A percentile compares a stretch with the other conserved stretches of the same genome.
phyloP scores from a whole-genome alignment of 2,888 invertebrate species.

The Yponomeuta sedellus region DNA sequence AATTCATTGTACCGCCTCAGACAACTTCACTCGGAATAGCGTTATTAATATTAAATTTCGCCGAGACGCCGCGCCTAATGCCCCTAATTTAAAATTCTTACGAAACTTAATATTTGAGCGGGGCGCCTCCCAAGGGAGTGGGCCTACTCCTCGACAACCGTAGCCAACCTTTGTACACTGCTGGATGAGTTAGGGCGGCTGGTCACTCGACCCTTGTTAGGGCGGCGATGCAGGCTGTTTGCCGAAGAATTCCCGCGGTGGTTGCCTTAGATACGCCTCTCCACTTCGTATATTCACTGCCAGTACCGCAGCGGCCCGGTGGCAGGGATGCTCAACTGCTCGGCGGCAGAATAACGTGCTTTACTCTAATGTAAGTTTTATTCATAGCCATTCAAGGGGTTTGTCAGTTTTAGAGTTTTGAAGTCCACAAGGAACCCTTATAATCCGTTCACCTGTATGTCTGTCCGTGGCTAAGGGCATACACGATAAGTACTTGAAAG shows the following conservation, averaged over 20 bases:
- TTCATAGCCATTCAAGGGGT: not conserved
- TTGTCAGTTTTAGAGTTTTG: not conserved
- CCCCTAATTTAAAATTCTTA: constrained; percentile 69
- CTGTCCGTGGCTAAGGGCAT: too few species aligned
- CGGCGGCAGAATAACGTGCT: not conserved
- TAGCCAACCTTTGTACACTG: constrained; percentile 2
- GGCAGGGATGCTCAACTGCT: constrained; percentile 35
- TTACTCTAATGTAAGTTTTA: not conserved
- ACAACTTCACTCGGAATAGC: constrained; percentile 52
- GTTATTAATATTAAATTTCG: constrained; percentile 69
- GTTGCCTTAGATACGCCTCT: constrained; percentile 51
- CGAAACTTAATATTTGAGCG: constrained; percentile 70
- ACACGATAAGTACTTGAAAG: too few species aligned
- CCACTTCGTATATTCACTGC: constrained; percentile 69
- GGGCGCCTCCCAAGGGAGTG: constrained; percentile 46
- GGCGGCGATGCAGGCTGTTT: constrained; percentile 44
- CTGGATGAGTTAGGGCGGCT: constrained; percentile 26
- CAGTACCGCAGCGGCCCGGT: constrained; percentile 69
- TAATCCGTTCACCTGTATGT: too few species aligned
- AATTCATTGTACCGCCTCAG: constrained; percentile 59
- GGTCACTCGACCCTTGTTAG: constrained; percentile 24
- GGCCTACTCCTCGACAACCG: constrained; percentile 30
- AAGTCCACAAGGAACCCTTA: too few species aligned
- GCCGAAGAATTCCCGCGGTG: not conserved
- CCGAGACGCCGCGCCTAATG: constrained; percentile 61